These are phyloP conservation scores for Corythoichthys haematopterus DNA, from an alignment of 2,113 vertebrate genomes.

Conservation along the genomic window DNA sequence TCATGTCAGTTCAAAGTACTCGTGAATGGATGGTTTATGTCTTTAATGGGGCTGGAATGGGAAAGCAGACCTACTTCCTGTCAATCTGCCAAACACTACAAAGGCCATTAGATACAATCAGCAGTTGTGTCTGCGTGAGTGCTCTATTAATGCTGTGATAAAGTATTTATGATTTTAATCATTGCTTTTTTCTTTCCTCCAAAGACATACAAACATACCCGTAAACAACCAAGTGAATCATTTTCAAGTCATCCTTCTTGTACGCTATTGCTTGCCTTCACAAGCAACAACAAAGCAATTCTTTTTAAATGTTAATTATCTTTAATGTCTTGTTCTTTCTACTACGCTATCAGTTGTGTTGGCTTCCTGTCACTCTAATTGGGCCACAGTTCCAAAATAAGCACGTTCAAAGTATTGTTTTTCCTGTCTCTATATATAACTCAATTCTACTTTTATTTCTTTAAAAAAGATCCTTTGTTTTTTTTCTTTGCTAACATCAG, in stretches of 20 bases:
- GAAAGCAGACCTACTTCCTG: slow-evolving; percentile 50
- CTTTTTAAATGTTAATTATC: slow-evolving; percentile 7
- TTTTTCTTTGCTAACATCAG: not conserved
- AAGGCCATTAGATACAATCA: slow-evolving; percentile 52
- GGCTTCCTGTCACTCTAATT: not conserved
- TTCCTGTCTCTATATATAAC: slow-evolving; percentile 9
- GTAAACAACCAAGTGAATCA: slow-evolving; percentile 23
- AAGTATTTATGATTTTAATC: slow-evolving; percentile 61
- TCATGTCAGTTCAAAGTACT: slow-evolving; percentile 43
- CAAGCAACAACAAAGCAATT: not conserved
- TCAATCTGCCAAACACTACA: slow-evolving; percentile 57
- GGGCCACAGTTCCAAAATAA: slow-evolving; percentile 13
- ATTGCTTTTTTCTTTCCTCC: slow-evolving; percentile 46
- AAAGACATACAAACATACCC: slow-evolving; percentile 35
- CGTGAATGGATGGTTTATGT: slow-evolving; percentile 42
- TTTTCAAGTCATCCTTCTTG: slow-evolving; percentile 11
- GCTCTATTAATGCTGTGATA: slow-evolving; percentile 48
- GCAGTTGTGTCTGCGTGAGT: slow-evolving; percentile 34
- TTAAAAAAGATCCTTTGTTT: not conserved
- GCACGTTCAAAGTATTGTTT: not conserved
- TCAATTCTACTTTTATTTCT: not conserved
- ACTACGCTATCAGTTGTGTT: not conserved
- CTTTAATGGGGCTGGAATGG: slow-evolving; percentile 58
- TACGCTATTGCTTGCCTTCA: not conserved
- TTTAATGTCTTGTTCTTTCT: not conserved